Percentiles rank a stretch among this genome's conserved stretches.
phyloP scores from a whole-genome alignment of 2,797 vertebrate species.

The Brachyrhaphis roseni region DNA sequence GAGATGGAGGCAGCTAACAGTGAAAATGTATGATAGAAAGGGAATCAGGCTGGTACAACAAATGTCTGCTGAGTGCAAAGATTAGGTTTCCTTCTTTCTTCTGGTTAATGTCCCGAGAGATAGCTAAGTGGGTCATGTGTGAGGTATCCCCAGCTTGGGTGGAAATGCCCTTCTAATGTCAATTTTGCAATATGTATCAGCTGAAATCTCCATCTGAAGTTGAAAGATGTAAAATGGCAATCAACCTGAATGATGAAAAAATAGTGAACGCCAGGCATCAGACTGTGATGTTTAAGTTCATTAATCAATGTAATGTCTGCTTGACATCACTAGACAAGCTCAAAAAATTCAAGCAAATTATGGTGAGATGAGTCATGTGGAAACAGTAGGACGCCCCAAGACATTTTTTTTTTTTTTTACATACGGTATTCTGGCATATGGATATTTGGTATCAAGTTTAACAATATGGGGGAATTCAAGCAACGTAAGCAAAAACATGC shows the following conservation, averaged over 20 bases:
- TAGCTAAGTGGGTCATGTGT: conserved; percentile 39
- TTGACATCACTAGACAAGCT: not conserved
- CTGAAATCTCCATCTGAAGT: not conserved
- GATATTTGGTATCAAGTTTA: not conserved
- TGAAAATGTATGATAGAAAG: conserved; percentile 5
- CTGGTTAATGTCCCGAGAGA: conserved; percentile 13
- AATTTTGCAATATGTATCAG: not conserved
- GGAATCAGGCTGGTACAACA: conserved; percentile 5
- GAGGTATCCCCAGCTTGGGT: conserved; percentile 5
- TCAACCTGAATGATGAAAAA: not conserved
- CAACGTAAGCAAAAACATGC: not conserved
- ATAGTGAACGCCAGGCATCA: not conserved
- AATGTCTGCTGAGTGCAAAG: conserved; percentile 16
- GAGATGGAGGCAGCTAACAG: conserved; percentile 1
- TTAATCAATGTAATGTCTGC: not conserved
- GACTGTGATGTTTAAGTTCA: not conserved
- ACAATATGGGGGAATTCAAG: not conserved
- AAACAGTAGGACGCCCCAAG: not conserved
- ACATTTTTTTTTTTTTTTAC: not conserved
- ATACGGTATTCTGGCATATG: not conserved
- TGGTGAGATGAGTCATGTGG: not conserved
- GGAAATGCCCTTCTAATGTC: conserved; percentile 32
- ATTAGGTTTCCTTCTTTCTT: conserved; percentile 33
- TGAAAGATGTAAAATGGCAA: not conserved
- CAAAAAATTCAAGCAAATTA: not conserved